Percentiles rank a stretch among this genome's conserved stretches.
Evolutionary conservation across 2,888 invertebrate genomes (phyloP).

Genomic region (Strigamia transsilvanica): DNA sequence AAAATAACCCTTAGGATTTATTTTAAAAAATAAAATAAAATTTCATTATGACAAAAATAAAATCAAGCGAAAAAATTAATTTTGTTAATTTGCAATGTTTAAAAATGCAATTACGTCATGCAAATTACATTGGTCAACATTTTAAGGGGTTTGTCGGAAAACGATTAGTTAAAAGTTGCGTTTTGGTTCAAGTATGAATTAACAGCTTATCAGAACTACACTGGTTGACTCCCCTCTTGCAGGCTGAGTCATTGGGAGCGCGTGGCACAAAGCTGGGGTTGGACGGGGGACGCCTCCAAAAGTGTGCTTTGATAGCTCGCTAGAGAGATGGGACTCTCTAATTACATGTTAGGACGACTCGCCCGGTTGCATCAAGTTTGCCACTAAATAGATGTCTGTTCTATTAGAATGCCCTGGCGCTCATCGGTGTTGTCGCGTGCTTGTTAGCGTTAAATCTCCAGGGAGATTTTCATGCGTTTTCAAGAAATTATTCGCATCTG

Average conservation of each 20-base stretch:
- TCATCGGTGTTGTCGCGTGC: not conserved
- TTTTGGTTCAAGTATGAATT: not conserved
- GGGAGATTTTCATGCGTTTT: not conserved
- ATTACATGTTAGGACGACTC: constrained; percentile 8
- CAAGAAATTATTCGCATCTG: not conserved
- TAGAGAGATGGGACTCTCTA: constrained; percentile 3
- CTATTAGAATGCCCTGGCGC: constrained; percentile 3
- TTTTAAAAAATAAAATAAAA: too few species aligned
- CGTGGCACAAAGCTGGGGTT: constrained; percentile 8
- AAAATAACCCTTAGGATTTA: too few species aligned
- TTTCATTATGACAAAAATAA: too few species aligned
- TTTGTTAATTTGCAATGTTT: too few species aligned
- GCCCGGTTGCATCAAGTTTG: constrained; percentile 8
- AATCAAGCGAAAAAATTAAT: too few species aligned
- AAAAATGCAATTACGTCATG: too few species aligned
- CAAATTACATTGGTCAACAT: too few species aligned
- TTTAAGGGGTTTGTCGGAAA: not conserved
- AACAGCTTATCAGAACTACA: not conserved
- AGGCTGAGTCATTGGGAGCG: not conserved
- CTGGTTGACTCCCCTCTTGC: not conserved
- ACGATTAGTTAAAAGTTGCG: constrained; percentile 8
- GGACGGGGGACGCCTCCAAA: constrained; percentile 3
- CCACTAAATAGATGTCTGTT: constrained; percentile 8
- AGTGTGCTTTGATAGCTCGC: constrained; percentile 8
- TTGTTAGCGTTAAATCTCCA: constrained; percentile 2